Percentiles rank a stretch among this genome's conserved stretches.
These are phyloP conservation scores for Leptinotarsa texana DNA, from an alignment of 1,140 invertebrate species.

Conservation along the genomic window DNA sequence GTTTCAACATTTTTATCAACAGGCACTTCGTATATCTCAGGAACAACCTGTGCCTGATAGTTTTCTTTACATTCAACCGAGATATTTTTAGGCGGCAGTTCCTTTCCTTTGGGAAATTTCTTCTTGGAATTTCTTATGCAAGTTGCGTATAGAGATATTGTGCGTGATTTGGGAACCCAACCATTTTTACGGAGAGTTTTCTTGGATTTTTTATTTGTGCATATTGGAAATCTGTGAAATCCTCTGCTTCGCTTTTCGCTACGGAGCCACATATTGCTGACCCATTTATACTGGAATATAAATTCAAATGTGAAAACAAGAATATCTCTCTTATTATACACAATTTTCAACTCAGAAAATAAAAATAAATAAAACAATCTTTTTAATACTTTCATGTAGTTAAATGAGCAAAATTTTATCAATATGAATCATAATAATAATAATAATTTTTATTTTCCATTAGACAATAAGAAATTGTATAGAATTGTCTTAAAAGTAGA, in stretches of 20 bases:
- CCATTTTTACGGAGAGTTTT: constrained; percentile 35
- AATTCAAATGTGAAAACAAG: constrained; percentile 8
- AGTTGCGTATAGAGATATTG: constrained; percentile 27
- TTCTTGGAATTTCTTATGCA: constrained; percentile 29
- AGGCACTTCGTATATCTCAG: constrained; percentile 45
- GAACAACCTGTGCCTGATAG: constrained; percentile 50
- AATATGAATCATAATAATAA: too few relatives aligned
- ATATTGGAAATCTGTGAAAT: constrained; percentile 37
- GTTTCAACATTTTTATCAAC: constrained; percentile 29
- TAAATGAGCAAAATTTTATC: too few relatives aligned
- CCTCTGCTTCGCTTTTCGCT: constrained; percentile 49
- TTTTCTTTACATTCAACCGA: constrained; percentile 50
- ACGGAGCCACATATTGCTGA: constrained; percentile 50
- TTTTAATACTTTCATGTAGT: too few relatives aligned
- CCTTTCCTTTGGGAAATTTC: constrained; percentile 23
- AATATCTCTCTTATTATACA: background rate
- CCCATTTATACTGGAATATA: constrained; percentile 29
- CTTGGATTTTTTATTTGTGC: constrained; percentile 25
- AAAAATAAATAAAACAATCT: too few relatives aligned
- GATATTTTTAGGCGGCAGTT: constrained; percentile 24
- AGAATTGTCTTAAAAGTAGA: too few relatives aligned
- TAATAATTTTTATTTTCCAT: too few relatives aligned
- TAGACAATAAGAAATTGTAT: too few relatives aligned
- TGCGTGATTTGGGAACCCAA: constrained; percentile 34
- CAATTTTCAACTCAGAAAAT: too few relatives aligned